Base-by-base conservation (phyloP, 2,888 invertebrate genomes). In the Helobdella robusta region DNA sequence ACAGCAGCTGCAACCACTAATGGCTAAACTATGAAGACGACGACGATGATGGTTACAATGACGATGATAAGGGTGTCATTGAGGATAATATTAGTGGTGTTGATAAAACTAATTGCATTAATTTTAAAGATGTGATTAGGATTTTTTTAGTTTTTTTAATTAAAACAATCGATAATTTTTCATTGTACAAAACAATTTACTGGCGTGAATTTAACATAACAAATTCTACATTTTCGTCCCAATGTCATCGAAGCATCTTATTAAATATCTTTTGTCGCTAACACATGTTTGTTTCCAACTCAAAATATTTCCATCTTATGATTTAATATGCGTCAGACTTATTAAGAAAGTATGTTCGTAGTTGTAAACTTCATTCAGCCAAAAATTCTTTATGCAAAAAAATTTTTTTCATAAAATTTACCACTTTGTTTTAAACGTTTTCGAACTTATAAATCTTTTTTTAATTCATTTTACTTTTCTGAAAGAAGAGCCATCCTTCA, bases 21-120 rank as follows among this genome's bases (percentile, higher is more conserved):
- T n/a, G n/a, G n/a, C n/a, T n/a, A n/a, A n/a, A n/a, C n/a, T n/a
- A 50, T 50, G 50, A 50, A 23, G 50, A 50, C 18, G 50, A 50
- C 25, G 50, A 50, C 25, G 50, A 50, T 50, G 50, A 50, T 50
- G 50, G 25, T 50, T n/a, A 50, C 25, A 25, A 50, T 50, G 50
- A 50, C 25, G 50, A 50, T 50, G 50, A 50, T 54, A 18, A 25
- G 28, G 54, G 32, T 54, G 25, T 30, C 15, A 23, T 18, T 54
- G 54, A 28, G 28, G 54, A 4, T 54, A 23, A 54, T 54, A 25
- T 11, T 54, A 15, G 5, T 54, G 25, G 8, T 28, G 54, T 6
- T 5, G 44, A 40, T 40, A n/a, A 40, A 15, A 40, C 11, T 40
- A 40, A 40, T 40, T 15, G 15, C 11, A 40, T 15, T 40, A 40